Percentiles rank a stretch among this genome's conserved stretches.
These are phyloP conservation scores for Scolopax bukidnonensis DNA, from an alignment of 2,797 vertebrate species.

Conservation along the genomic window DNA sequence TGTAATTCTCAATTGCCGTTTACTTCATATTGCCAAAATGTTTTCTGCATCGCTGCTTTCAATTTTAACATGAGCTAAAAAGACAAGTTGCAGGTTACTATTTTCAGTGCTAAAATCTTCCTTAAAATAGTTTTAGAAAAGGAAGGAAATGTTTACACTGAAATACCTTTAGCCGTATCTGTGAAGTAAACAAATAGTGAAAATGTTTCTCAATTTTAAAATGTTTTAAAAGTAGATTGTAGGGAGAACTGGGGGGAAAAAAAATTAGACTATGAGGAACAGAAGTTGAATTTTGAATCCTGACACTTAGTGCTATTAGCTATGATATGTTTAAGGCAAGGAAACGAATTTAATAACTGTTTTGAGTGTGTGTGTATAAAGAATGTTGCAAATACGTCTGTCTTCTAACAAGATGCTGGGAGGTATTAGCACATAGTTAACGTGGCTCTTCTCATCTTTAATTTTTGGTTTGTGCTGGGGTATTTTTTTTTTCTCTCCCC, in stretches of 20 bases:
- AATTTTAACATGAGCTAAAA: background rate
- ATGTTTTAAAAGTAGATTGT: background rate
- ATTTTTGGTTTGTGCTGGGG: background rate
- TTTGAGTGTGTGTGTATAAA: background rate
- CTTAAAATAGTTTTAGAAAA: slow-evolving; percentile 3
- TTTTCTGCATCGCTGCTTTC: slow-evolving; percentile 4
- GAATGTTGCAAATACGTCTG: slow-evolving; percentile 34
- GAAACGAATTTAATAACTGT: slow-evolving; percentile 55
- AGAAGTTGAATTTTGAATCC: slow-evolving; percentile 33
- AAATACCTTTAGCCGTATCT: background rate
- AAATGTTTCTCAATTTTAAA: background rate
- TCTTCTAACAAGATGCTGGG: slow-evolving; percentile 13
- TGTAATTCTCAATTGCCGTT: slow-evolving; percentile 8
- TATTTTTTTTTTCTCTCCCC: background rate
- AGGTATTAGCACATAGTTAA: background rate
- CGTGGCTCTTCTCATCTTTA: background rate
- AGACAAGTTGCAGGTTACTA: background rate
- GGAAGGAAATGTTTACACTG: background rate
- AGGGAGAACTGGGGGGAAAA: background rate
- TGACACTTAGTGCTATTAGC: slow-evolving; percentile 34
- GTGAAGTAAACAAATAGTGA: background rate
- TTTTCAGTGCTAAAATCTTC: slow-evolving; percentile 15
- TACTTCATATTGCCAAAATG: slow-evolving; percentile 4
- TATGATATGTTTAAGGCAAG: slow-evolving; percentile 39
- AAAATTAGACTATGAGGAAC: background rate